Evolutionary conservation across 2,888 invertebrate genomes (phyloP).

Genomic region (Pristionchus maxplancki): DNA sequence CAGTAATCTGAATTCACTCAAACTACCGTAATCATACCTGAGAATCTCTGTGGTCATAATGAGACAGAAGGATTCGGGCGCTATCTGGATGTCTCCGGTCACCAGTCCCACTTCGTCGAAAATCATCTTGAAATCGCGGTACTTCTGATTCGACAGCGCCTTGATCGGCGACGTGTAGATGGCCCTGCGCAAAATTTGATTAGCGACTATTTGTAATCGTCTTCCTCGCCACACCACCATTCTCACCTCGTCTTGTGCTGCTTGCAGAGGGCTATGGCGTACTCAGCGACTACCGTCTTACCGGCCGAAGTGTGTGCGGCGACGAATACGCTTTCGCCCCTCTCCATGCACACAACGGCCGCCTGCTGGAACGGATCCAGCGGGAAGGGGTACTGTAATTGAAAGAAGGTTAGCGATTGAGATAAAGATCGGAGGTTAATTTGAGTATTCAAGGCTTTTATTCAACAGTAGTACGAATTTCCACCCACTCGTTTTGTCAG

Average conservation of each 20-base stretch:
- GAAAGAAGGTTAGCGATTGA: neutral
- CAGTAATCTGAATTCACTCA: neutral
- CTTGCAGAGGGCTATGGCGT: slow-evolving; percentile 95
- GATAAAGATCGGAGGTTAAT: too few relatives aligned
- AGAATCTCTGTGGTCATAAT: slow-evolving; percentile 99
- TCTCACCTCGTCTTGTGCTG: slow-evolving; percentile 79
- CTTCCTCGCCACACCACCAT: neutral
- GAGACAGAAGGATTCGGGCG: slow-evolving; percentile 92
- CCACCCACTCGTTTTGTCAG: too few relatives aligned
- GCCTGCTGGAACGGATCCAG: slow-evolving; percentile 97
- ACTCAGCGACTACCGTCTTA: slow-evolving; percentile 99
- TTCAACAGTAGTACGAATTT: too few relatives aligned
- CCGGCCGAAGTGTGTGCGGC: slow-evolving; percentile 98
- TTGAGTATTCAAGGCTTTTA: too few relatives aligned
- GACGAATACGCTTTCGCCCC: slow-evolving; percentile 93
- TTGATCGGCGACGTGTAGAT: slow-evolving; percentile 99
- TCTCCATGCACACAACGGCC: slow-evolving; percentile 93
- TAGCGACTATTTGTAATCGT: neutral
- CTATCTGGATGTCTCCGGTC: slow-evolving; percentile 96
- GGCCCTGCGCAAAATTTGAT: slow-evolving; percentile 62
- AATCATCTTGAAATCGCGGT: slow-evolving; percentile 91
- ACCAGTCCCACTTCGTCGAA: slow-evolving; percentile 94
- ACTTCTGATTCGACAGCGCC: slow-evolving; percentile 98
- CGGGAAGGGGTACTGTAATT: slow-evolving; percentile 85
- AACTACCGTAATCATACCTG: slow-evolving; percentile 78